phyloP scores from a whole-genome alignment of 2,888 invertebrate species.

The Erebia ligea region DNA sequence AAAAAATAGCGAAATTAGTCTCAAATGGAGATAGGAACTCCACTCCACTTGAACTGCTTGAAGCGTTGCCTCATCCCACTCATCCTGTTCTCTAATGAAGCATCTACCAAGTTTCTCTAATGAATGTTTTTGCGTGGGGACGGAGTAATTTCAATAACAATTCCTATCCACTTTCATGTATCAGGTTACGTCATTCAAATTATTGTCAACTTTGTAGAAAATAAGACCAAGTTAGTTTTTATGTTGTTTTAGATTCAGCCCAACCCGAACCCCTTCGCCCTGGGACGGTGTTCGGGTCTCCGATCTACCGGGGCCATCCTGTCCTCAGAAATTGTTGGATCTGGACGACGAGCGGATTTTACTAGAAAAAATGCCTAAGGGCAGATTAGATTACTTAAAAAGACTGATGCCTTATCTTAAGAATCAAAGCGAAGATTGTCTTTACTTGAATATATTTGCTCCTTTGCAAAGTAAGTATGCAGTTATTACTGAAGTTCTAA shows the following conservation, averaged over 20 bases:
- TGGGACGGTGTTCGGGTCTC: conserved; percentile 94
- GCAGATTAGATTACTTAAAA: conserved; percentile 94
- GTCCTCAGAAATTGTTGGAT: conserved; percentile 95
- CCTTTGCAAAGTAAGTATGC: conserved; percentile 93
- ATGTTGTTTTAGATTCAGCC: conserved; percentile 88
- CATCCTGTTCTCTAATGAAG: too few relatives aligned
- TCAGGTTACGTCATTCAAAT: neutral
- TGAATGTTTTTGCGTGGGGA: too few relatives aligned
- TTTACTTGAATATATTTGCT: conserved; percentile 98
- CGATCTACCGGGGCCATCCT: conserved; percentile 92
- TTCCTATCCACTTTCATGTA: too few relatives aligned
- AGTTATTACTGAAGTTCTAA: neutral
- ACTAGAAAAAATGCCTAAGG: conserved; percentile 93
- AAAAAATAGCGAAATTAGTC: too few relatives aligned
- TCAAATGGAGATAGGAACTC: too few relatives aligned
- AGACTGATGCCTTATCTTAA: conserved; percentile 94
- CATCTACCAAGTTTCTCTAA: too few relatives aligned
- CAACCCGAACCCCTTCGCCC: conserved; percentile 95
- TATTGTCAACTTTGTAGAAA: neutral
- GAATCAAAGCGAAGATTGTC: conserved; percentile 98
- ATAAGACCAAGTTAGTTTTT: neutral
- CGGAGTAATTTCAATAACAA: too few relatives aligned
- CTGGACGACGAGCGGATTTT: conserved; percentile 92
- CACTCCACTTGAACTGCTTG: too few relatives aligned
- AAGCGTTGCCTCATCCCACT: too few relatives aligned